Evolutionary conservation across 2,797 vertebrate species (phyloP).

Genomic region (Molossus alvarezi): DNA sequence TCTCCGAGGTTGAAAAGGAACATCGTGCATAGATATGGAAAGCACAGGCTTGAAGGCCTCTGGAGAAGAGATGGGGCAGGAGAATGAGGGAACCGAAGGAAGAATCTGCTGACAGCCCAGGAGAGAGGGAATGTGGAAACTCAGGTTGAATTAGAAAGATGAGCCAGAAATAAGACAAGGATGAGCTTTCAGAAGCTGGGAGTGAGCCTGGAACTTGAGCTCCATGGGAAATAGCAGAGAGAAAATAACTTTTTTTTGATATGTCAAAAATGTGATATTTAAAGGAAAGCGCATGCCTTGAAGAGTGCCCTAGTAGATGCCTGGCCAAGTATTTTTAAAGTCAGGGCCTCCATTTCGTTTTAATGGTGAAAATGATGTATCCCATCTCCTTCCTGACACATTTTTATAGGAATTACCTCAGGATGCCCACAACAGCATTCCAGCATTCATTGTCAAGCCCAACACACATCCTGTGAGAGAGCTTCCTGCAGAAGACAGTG

Average conservation of each 20-base stretch:
- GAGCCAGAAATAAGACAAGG: constrained; percentile 65
- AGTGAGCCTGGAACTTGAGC: constrained; percentile 33
- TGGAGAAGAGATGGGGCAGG: not conserved
- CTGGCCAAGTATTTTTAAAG: not conserved
- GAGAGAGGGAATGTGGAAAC: constrained; percentile 50
- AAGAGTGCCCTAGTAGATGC: not conserved
- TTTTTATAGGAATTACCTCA: not conserved
- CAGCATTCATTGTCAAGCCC: not conserved
- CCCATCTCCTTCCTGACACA: not conserved
- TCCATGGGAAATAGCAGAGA: constrained; percentile 1
- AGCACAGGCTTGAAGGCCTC: not conserved
- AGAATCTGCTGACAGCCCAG: constrained; percentile 17
- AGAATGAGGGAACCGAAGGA: not conserved
- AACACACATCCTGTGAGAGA: not conserved
- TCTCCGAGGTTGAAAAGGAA: not conserved
- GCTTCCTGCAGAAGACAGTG: not conserved
- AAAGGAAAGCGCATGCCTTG: not conserved
- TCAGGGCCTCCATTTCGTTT: not conserved
- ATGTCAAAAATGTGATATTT: constrained; percentile 1
- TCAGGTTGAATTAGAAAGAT: constrained; percentile 1
- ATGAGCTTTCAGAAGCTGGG: constrained; percentile 23
- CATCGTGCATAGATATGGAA: not conserved
- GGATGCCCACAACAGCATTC: not conserved
- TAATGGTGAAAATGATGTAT: not conserved
- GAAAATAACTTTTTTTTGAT: constrained; percentile 27